Conservation (phyloP, 1,140 invertebrate species). For the Trichonephila clavipes region DNA sequence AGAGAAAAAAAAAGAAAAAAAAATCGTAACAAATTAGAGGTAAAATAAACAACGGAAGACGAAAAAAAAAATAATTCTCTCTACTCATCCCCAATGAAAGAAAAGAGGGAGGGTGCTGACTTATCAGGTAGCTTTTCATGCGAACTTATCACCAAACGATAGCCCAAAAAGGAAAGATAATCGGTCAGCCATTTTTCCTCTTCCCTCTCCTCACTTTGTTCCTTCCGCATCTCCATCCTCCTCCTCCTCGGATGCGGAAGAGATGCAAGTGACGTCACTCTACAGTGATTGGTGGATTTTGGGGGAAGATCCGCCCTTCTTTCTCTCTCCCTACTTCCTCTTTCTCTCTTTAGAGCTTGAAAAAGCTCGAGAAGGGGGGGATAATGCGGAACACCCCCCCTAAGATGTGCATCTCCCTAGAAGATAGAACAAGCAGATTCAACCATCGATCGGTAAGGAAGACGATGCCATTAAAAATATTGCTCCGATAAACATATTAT, state of each 20-base stretch:
- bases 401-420: slow-evolving; percentile 69
- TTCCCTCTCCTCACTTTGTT: neutral
- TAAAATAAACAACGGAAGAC: slow-evolving; percentile 13
- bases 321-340: slow-evolving; percentile 24
- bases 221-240: slow-evolving; percentile 29
- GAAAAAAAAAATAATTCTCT: neutral
- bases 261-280: slow-evolving; percentile 70
- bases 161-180: slow-evolving; percentile 51
- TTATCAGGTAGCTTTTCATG: slow-evolving; percentile 44
- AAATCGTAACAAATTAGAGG: slow-evolving; percentile 6
- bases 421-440: slow-evolving; percentile 43
- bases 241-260: slow-evolving; percentile 53
- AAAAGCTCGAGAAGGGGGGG: neutral
- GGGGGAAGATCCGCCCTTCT: slow-evolving; percentile 34
- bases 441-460: slow-evolving; percentile 18
- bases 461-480: slow-evolving; percentile 69
- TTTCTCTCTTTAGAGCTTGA: too few relatives aligned
- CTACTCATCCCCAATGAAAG: slow-evolving; percentile 28
- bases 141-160: slow-evolving; percentile 57
- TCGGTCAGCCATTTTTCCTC: slow-evolving; percentile 73
- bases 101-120: neutral
- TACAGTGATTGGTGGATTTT: slow-evolving; percentile 72
- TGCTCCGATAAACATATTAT: slow-evolving; percentile 72
- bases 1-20: neutral
- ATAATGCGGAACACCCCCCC: slow-evolving; percentile 65